A percentile compares a stretch with the other conserved stretches of the same genome.
Evolutionary conservation across 2,113 vertebrate species (phyloP).

Genomic region (Hemichromis elongatus): DNA sequence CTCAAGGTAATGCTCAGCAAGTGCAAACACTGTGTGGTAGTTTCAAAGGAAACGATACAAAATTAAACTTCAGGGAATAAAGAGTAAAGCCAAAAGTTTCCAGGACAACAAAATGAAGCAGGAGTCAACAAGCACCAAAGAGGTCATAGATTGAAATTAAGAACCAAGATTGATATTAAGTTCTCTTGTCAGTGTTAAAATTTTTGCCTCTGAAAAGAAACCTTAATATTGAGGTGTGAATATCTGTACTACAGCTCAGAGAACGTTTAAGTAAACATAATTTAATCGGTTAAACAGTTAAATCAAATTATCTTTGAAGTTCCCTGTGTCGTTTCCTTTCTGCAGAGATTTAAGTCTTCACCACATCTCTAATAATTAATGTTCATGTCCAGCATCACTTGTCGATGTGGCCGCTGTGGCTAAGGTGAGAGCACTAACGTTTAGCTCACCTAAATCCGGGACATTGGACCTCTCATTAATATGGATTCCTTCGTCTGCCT

Average conservation of each 20-base stretch:
- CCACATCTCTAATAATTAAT: constrained; percentile 33
- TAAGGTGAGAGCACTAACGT: constrained; percentile 13
- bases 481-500: constrained; percentile 41
- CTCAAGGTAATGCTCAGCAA: not conserved
- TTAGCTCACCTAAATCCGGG: constrained; percentile 27
- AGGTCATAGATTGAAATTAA: not conserved
- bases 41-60: too few relatives aligned
- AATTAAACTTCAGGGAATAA: too few relatives aligned
- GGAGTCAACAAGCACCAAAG: not conserved
- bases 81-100: not conserved
- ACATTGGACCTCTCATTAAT: constrained; percentile 43
- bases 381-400: constrained; percentile 5
- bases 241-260: not conserved
- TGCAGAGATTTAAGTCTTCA: not conserved
- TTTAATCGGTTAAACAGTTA: not conserved
- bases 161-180: not conserved
- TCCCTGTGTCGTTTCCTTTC: not conserved
- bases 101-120: not conserved
- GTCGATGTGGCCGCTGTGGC: not conserved
- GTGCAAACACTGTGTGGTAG: not conserved
- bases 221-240: not conserved
- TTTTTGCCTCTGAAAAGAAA: not conserved
- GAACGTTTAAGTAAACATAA: not conserved
- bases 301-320: not conserved
- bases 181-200: not conserved